These are phyloP conservation scores for Neogobius melanostomus DNA, from an alignment of 2,113 vertebrate species.

Conservation along the genomic window DNA sequence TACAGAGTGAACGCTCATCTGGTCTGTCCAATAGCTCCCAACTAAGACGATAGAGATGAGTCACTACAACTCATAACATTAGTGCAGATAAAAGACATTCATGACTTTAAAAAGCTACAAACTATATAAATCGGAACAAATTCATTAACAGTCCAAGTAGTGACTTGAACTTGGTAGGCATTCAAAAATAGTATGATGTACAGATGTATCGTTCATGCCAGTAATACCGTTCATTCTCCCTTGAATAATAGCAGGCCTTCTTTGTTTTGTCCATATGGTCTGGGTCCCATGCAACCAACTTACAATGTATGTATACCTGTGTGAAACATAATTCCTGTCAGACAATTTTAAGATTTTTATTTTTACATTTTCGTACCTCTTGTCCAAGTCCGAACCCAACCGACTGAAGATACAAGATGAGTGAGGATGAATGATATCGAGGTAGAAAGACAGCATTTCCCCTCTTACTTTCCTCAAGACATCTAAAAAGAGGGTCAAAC, in stretches of 20 bases:
- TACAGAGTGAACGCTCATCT: slow-evolving; percentile 58
- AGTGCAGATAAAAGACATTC: too few relatives aligned
- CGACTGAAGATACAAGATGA: slow-evolving; percentile 73
- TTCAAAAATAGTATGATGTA: too few relatives aligned
- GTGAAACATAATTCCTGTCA: not conserved
- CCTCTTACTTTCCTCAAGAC: slow-evolving; percentile 69
- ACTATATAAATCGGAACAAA: too few relatives aligned
- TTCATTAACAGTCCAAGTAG: too few relatives aligned
- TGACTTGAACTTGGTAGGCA: too few relatives aligned
- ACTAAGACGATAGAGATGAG: slow-evolving; percentile 22
- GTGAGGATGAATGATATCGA: slow-evolving; percentile 57
- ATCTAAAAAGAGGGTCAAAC: slow-evolving; percentile 52
- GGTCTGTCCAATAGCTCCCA: slow-evolving; percentile 74
- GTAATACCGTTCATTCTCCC: slow-evolving; percentile 56
- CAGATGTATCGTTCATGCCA: too few relatives aligned
- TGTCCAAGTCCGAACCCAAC: slow-evolving; percentile 62
- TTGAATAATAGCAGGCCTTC: slow-evolving; percentile 78
- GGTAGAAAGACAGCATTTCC: slow-evolving; percentile 70
- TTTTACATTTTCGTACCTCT: slow-evolving; percentile 39
- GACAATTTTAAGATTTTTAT: not conserved
- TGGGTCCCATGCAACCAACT: slow-evolving; percentile 75
- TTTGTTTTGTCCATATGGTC: slow-evolving; percentile 44
- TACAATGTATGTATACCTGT: slow-evolving; percentile 80
- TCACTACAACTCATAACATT: not conserved
- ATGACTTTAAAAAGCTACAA: too few relatives aligned